Evolutionary conservation across 2,797 vertebrate species (phyloP).

Genomic region (Steatocranus sp.): DNA sequence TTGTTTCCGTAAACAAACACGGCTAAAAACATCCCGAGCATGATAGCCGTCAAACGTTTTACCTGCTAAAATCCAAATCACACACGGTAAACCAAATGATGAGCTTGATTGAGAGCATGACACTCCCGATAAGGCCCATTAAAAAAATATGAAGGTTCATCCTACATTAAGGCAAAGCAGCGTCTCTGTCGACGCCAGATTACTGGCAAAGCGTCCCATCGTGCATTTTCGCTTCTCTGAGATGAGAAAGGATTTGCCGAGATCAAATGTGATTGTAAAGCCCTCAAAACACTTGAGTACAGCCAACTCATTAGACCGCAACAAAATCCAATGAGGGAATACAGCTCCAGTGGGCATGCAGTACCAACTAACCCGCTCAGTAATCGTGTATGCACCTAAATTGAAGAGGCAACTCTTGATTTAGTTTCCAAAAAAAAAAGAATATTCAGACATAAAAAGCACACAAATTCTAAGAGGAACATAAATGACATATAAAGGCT

Average conservation of each 20-base stretch:
- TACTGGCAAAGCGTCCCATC: constrained; percentile 7
- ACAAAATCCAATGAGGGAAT: constrained; percentile 23
- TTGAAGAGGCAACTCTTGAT: background rate
- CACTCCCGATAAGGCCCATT: background rate
- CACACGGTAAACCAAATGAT: background rate
- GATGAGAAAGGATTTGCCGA: constrained; percentile 37
- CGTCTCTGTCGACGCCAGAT: constrained; percentile 10
- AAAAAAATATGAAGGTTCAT: background rate
- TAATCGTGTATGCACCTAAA: background rate
- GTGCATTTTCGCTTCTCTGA: background rate
- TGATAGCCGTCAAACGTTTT: background rate
- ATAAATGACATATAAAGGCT: background rate
- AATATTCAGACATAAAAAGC: background rate
- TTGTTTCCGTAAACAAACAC: background rate
- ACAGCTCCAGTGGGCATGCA: background rate
- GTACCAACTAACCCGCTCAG: background rate
- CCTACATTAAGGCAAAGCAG: background rate
- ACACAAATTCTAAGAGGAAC: background rate
- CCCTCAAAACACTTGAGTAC: constrained; percentile 13
- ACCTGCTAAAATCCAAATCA: background rate
- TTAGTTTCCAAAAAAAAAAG: background rate
- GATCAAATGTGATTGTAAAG: constrained; percentile 33
- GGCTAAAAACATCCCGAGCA: background rate
- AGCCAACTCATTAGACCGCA: constrained; percentile 21
- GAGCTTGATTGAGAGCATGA: background rate